These are phyloP conservation scores for Drosophila insularis DNA, from an alignment of 1,140 invertebrate species.

Conservation along the genomic window DNA sequence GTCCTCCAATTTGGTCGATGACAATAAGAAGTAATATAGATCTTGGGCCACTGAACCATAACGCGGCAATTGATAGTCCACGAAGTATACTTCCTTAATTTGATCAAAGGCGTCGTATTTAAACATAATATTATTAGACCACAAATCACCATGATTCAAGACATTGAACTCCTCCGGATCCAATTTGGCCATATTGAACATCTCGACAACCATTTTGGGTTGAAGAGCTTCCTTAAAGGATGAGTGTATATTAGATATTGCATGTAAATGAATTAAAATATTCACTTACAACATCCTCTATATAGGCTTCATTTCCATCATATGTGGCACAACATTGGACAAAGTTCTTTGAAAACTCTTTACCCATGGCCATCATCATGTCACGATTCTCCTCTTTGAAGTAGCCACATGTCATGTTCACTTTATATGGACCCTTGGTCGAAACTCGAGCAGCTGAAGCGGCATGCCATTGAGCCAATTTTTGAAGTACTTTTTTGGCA, in stretches of 20 bases:
- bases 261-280: not conserved
- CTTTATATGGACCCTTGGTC: constrained; percentile 82
- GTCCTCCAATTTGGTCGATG: constrained; percentile 63
- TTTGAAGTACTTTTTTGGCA: constrained; percentile 82
- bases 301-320: constrained; percentile 47
- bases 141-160: constrained; percentile 86
- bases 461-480: constrained; percentile 85
- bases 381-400: constrained; percentile 43
- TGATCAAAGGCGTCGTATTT: constrained; percentile 83
- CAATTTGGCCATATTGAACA: constrained; percentile 29
- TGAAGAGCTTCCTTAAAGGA: constrained; percentile 30
- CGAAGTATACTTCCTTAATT: constrained; percentile 61
- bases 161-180: constrained; percentile 84
- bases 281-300: constrained; percentile 53
- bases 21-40: constrained; percentile 61
- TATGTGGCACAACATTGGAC: constrained; percentile 44
- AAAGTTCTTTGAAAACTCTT: constrained; percentile 26
- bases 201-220: constrained; percentile 15
- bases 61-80: constrained; percentile 62
- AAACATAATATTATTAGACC: constrained; percentile 85
- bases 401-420: constrained; percentile 26
- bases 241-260: not conserved
- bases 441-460: constrained; percentile 74
- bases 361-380: constrained; percentile 43
- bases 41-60: constrained; percentile 67